phyloP scores from a whole-genome alignment of 2,797 vertebrate genomes.

The Phalloptychus januarius region DNA sequence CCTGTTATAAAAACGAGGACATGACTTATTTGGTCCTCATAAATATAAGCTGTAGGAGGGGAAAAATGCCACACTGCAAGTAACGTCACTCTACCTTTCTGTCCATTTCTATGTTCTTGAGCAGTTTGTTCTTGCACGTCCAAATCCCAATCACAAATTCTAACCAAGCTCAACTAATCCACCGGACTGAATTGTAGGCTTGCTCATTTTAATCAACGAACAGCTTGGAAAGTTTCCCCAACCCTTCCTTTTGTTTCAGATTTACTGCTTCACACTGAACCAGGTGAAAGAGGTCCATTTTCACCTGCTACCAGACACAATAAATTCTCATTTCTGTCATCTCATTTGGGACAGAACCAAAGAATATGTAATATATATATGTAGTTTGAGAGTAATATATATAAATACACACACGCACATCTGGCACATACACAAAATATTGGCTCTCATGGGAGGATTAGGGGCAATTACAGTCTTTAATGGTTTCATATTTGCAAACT shows the following conservation, averaged over 20 bases:
- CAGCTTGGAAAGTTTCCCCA: slow-evolving; percentile 16
- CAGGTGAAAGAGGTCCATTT: slow-evolving; percentile 1
- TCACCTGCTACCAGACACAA: slow-evolving; percentile 49
- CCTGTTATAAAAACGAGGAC: slow-evolving; percentile 1
- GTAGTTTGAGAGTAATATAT: neutral
- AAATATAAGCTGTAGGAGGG: neutral
- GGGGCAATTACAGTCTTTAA: slow-evolving; percentile 55
- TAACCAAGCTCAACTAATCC: neutral
- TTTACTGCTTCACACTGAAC: slow-evolving; percentile 46
- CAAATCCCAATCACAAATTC: neutral
- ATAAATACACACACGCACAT: neutral
- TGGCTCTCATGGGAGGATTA: slow-evolving; percentile 32
- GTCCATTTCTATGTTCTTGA: neutral
- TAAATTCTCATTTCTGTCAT: slow-evolving; percentile 43
- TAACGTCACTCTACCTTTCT: neutral
- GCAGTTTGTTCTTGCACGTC: neutral
- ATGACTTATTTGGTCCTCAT: neutral
- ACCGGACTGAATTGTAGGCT: neutral
- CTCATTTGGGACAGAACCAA: slow-evolving; percentile 15
- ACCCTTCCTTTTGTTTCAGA: slow-evolving; percentile 17
- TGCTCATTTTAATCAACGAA: neutral
- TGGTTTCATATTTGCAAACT: slow-evolving; percentile 64
- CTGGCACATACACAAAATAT: slow-evolving; percentile 22
- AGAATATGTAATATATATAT: neutral
- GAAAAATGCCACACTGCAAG: neutral